Evolutionary conservation across 1,140 invertebrate genomes (phyloP), one percentile per base, ranked within the genome.

Genomic region (Aphaenogaster rudis): DNA sequence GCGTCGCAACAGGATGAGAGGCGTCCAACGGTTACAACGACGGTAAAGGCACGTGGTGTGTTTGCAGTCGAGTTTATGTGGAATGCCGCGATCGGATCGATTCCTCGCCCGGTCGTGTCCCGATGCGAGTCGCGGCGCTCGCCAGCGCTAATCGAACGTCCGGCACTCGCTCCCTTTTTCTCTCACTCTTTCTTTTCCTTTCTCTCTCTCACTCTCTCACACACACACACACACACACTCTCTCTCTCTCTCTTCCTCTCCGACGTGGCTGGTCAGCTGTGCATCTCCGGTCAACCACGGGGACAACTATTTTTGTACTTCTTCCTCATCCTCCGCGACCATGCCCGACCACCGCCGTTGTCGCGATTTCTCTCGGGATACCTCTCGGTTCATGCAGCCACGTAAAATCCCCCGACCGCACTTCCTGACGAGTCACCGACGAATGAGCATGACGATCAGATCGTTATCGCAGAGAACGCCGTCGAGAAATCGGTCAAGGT

Each of bases 41-140:
- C 71, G 77, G 66, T 85, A 63, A 91, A 91, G 90, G 90, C 90
- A 91, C 90, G 90, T 91, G 90, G 90, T 88, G 66, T 88, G 48
- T 61, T 63, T 77, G 57, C 79, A 69, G 50, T 89, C 63, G 85
- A 48, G 77, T 84, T 87, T 61, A 61, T 28, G 21, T 21, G 50
- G 64, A 84, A 66, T 57, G 48, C 50, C 79, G 74, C 52, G 74
- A 66, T 85, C 52, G 80, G 21, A 81, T 80, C 64, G 82, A 71
- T 89, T 87, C 77, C 28, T 17, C 52, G 33, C 50, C 74, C 33
- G 71, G 39, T 88, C 54, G 64, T n/a, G 54, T 71, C 45, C n/a
- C 54, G 69, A 87, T 42, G 74, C 64, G 52, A 76, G 69, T 54
- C 33, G 88, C 13, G 45, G 66, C 88, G 54, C 48, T 54, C 67